phyloP scores from a whole-genome alignment of 2,797 vertebrate species.

The Sebastes jordani region DNA sequence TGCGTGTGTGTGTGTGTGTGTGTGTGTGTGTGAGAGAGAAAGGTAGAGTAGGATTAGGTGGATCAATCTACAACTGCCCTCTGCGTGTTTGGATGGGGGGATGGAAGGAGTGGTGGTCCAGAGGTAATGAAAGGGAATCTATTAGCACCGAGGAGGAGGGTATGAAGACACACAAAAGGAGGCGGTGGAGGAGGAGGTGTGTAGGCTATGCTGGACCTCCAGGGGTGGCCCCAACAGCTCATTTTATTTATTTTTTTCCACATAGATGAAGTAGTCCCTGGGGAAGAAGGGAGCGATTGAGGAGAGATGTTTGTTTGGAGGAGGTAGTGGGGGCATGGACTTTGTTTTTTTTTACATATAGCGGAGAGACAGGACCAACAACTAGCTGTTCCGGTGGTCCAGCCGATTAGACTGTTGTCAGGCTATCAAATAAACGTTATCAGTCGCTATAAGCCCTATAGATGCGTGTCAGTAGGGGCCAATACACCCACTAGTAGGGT shows the following conservation, averaged over 20 bases:
- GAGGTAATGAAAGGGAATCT: constrained; percentile 66
- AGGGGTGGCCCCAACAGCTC: constrained; percentile 51
- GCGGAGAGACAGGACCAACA: constrained; percentile 7
- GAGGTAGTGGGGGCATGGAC: constrained; percentile 16
- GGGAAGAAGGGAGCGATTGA: constrained; percentile 29
- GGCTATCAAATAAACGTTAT: too few species aligned
- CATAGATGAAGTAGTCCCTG: constrained; percentile 41
- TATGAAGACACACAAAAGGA: constrained; percentile 54
- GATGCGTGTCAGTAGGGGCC: too few species aligned
- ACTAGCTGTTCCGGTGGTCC: constrained; percentile 40
- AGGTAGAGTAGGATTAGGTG: constrained; percentile 58
- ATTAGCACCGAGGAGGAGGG: constrained; percentile 35
- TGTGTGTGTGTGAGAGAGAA: constrained; percentile 1
- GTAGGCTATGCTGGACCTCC: constrained; percentile 39
- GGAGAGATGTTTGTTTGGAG: constrained; percentile 41
- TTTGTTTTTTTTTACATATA: constrained; percentile 12
- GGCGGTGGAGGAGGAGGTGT: constrained; percentile 48
- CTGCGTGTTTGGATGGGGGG: constrained; percentile 61
- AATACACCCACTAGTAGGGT: too few species aligned
- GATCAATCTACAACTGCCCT: constrained; percentile 59
- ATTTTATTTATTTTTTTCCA: constrained; percentile 43
- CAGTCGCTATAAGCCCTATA: too few species aligned
- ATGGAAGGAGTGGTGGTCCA: constrained; percentile 56
- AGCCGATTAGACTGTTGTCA: too few species aligned
- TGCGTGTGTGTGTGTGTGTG: background rate